A percentile compares a stretch with the other conserved stretches of the same genome.
These are phyloP conservation scores for Orius laevigatus DNA, from an alignment of 1,140 invertebrate genomes.

Conservation along the genomic window DNA sequence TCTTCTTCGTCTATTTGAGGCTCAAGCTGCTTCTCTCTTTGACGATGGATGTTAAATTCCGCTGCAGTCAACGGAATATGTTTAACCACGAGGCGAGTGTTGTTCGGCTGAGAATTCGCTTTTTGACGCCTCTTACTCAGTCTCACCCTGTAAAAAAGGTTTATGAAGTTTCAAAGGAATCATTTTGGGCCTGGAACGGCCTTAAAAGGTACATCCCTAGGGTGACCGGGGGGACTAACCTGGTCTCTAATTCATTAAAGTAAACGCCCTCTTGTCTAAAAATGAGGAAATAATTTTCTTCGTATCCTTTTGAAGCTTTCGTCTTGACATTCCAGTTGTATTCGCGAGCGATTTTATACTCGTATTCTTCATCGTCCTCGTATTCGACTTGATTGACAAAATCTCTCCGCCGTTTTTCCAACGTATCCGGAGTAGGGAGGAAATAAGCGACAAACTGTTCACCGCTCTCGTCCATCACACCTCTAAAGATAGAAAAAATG, in stretches of 20 bases:
- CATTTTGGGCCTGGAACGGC: background rate
- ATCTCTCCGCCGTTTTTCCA: slow-evolving; percentile 73
- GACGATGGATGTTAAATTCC: slow-evolving; percentile 74
- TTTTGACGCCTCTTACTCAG: slow-evolving; percentile 78
- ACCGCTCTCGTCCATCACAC: slow-evolving; percentile 94
- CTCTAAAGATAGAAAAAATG: slow-evolving; percentile 37
- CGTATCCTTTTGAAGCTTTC: slow-evolving; percentile 92
- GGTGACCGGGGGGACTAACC: slow-evolving; percentile 25
- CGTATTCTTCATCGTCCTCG: slow-evolving; percentile 81
- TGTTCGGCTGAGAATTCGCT: slow-evolving; percentile 47
- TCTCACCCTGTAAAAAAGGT: slow-evolving; percentile 44
- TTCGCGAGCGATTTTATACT: slow-evolving; percentile 88
- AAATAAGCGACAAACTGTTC: slow-evolving; percentile 99
- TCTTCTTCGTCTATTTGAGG: slow-evolving; percentile 62
- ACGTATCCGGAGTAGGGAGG: slow-evolving; percentile 81
- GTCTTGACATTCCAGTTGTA: slow-evolving; percentile 99
- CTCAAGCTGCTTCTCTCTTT: slow-evolving; percentile 73
- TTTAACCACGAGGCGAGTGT: slow-evolving; percentile 73
- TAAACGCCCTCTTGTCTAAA: slow-evolving; percentile 79
- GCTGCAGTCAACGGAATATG: slow-evolving; percentile 73
- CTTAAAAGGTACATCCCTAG: background rate
- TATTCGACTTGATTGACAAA: slow-evolving; percentile 62
- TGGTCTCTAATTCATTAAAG: slow-evolving; percentile 94
- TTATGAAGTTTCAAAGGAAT: background rate
- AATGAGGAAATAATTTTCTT: slow-evolving; percentile 97